Base-by-base conservation (phyloP, 2,888 invertebrate genomes). In the Anoplius nigerrimus region DNA sequence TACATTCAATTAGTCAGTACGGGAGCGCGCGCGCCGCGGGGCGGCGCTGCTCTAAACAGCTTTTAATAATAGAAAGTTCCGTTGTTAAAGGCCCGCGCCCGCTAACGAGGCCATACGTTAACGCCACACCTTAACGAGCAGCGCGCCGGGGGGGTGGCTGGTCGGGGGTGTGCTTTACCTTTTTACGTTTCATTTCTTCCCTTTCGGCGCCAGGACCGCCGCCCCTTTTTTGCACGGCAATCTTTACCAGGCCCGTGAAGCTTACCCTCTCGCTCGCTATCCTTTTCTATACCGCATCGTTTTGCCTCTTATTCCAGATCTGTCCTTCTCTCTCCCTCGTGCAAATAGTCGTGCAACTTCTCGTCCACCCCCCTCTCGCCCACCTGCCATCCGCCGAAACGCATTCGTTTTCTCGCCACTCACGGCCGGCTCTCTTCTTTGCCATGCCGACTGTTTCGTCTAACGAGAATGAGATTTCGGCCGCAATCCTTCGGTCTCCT, bases 21-120 rank as follows among this genome's bases (percentile, higher is more conserved):
- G n/a, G n/a, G n/a, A n/a, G n/a, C n/a, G n/a, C n/a, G n/a, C n/a
- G 66, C 74, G 71, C 18, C 74, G 71, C 6, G 1, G 11, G 11
- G 11, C 34, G 8, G 11, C 11, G 72, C 74, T 72, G 75, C 65
- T 76, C 75, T 81, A 81, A 82, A 81, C 80, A 81, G 81, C 76
- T 80, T 84, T 85, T 85, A 84, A 84, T 84, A 84, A 81, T 81
- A 81, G 79, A 78, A 79, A 79, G 78, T 81, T 75, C 72, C n/a
- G 43, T 58, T 58, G 58, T 46, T n/a, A 74, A 76, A 76, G 75
- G 66, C 70, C 57, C 48, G 71, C 27, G 72, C 69, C 65, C 74
- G 79, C 82, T 86, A 86, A 86, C 82, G 86, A 85, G 82, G 80
- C 76, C 78, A 83, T 86, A 83, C 82, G 82, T 86, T 84, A 85